A percentile compares a stretch with the other conserved stretches of the same genome.
These are phyloP conservation scores for Zhengitettix transpicula DNA, from an alignment of 2,888 invertebrate genomes.

Conservation along the genomic window DNA sequence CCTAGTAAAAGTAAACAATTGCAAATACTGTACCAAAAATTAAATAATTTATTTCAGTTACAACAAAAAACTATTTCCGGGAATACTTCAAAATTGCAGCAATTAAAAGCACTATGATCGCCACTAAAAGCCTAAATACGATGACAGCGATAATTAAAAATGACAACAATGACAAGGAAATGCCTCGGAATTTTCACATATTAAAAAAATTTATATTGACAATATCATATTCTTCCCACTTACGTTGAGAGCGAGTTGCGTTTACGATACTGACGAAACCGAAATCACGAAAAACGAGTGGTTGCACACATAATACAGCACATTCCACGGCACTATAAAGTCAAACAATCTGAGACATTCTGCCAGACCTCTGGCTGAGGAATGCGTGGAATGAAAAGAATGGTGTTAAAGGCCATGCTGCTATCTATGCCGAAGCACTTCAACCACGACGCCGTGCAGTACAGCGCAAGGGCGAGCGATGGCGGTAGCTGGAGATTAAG, in stretches of 20 bases:
- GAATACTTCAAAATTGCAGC: too few relatives aligned
- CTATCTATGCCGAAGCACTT: constrained; percentile 8
- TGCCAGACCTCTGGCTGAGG: constrained; percentile 15
- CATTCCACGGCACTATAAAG: constrained; percentile 9
- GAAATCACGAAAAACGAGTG: background rate
- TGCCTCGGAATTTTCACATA: background rate
- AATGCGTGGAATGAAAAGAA: constrained; percentile 17
- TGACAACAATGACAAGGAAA: background rate
- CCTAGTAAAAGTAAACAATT: background rate
- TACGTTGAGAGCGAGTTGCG: background rate
- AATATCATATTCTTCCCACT: too few relatives aligned
- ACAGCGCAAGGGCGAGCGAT: too few relatives aligned
- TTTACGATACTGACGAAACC: background rate
- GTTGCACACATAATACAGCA: background rate
- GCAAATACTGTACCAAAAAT: background rate
- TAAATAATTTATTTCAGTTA: background rate
- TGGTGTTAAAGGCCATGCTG: constrained; percentile 11
- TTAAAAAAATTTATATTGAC: background rate
- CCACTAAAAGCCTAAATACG: too few relatives aligned
- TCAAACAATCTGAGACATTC: constrained; percentile 13
- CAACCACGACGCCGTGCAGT: background rate
- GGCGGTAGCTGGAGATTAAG: too few relatives aligned
- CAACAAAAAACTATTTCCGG: background rate
- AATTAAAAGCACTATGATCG: too few relatives aligned
- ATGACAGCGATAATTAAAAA: background rate